phyloP scores from a whole-genome alignment of 2,113 vertebrate genomes.

The Cyprinus carpio region DNA sequence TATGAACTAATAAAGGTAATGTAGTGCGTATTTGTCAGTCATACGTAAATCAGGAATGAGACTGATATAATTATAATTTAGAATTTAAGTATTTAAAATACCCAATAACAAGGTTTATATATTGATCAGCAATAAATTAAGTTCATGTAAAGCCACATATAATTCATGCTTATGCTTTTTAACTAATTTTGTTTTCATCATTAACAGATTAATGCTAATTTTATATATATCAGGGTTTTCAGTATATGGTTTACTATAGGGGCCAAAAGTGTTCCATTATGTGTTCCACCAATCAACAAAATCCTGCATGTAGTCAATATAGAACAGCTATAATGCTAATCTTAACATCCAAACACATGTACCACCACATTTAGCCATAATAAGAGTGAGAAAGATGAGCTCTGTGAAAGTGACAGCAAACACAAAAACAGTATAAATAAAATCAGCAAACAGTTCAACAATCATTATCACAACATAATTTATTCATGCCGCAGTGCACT shows the following conservation, averaged over 20 bases:
- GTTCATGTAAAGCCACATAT: background rate
- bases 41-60: too few species aligned
- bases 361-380: background rate
- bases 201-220: background rate
- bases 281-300: background rate
- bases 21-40: too few species aligned
- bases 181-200: background rate
- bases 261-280: background rate
- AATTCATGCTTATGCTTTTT: background rate
- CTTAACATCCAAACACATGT: background rate
- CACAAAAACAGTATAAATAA: slow-evolving; percentile 13
- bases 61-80: too few species aligned
- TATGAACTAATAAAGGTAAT: background rate
- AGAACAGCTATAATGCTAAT: background rate
- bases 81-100: too few species aligned
- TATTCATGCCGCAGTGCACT: slow-evolving; percentile 1
- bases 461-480: slow-evolving; percentile 11
- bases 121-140: too few species aligned
- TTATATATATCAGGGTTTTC: background rate
- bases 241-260: background rate
- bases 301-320: background rate
- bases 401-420: slow-evolving; percentile 12
- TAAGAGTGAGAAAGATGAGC: background rate
- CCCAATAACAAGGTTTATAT: too few species aligned
- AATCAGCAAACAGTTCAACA: slow-evolving; percentile 3